Percentiles rank a stretch among this genome's conserved stretches.
These are phyloP conservation scores for Anthopleura xanthogrammica DNA, from an alignment of 92 coral and sea anemone species.

Conservation along the genomic window DNA sequence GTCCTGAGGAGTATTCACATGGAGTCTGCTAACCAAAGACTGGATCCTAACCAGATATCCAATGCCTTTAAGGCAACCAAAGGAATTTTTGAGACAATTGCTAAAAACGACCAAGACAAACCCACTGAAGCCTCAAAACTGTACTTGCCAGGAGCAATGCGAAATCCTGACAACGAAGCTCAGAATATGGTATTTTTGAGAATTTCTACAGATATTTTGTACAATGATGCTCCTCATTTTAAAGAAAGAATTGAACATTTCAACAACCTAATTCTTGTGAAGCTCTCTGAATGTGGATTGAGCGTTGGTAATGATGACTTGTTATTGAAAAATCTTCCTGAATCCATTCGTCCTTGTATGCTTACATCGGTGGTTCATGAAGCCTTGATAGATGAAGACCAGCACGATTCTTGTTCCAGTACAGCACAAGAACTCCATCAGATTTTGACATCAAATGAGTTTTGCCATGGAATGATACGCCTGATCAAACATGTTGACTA, in stretches of 20 bases:
- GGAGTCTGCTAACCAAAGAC: background rate
- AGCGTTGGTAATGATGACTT: conserved; percentile 30
- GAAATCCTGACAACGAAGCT: background rate
- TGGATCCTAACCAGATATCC: background rate
- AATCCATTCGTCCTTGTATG: conserved; percentile 46
- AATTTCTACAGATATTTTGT: conserved; percentile 22
- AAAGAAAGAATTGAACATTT: conserved; percentile 44
- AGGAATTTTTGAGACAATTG: background rate
- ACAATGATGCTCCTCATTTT: conserved; percentile 62
- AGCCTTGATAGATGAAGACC: conserved; percentile 6
- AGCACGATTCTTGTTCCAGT: background rate
- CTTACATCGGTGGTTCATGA: conserved; percentile 56
- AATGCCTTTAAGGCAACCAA: background rate
- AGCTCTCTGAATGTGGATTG: conserved; percentile 23
- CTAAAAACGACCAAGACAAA: background rate
- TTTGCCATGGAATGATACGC: conserved; percentile 55
- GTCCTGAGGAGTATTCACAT: background rate
- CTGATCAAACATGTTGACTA: conserved; percentile 58
- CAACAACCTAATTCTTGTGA: conserved; percentile 28
- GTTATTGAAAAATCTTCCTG: conserved; percentile 44
- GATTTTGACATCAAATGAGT: conserved; percentile 39
- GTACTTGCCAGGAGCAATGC: background rate
- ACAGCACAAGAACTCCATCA: conserved; percentile 19
- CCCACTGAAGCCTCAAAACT: background rate
- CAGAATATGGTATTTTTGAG: background rate